phyloP scores from a whole-genome alignment of 2,113 vertebrate genomes.

The Sula dactylatra region DNA sequence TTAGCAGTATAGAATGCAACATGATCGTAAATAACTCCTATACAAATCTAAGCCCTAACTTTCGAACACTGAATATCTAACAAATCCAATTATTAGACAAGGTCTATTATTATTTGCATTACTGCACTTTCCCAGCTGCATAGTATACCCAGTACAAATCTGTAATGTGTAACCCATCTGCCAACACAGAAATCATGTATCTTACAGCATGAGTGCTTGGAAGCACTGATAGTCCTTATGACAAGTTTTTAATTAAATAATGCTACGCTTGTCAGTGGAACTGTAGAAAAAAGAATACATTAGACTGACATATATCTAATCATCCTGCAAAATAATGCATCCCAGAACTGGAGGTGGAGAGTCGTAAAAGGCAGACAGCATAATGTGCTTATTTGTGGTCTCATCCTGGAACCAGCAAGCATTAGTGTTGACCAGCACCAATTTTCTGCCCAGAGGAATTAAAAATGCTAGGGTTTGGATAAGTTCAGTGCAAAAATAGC shows the following conservation, averaged over 20 bases:
- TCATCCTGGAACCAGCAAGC: neutral
- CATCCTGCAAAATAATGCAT: neutral
- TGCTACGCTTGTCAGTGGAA: neutral
- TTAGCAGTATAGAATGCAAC: neutral
- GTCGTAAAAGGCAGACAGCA: neutral
- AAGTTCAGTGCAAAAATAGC: neutral
- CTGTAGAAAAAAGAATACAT: neutral
- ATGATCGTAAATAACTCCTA: neutral
- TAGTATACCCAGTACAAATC: neutral
- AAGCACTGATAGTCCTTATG: neutral
- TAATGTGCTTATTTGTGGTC: neutral
- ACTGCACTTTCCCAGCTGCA: neutral
- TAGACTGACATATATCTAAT: neutral
- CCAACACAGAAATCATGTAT: neutral
- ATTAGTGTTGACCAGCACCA: neutral
- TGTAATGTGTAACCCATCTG: neutral
- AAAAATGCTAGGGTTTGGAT: neutral
- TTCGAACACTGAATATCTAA: neutral
- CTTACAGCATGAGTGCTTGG: neutral
- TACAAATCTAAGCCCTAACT: neutral
- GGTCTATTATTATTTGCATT: neutral
- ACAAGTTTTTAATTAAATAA: slow-evolving; percentile 51
- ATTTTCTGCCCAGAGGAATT: neutral
- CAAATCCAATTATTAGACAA: neutral
- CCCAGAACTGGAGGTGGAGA: neutral